phyloP scores from a whole-genome alignment of 2,888 invertebrate species.

The Pegoplata infirma region DNA sequence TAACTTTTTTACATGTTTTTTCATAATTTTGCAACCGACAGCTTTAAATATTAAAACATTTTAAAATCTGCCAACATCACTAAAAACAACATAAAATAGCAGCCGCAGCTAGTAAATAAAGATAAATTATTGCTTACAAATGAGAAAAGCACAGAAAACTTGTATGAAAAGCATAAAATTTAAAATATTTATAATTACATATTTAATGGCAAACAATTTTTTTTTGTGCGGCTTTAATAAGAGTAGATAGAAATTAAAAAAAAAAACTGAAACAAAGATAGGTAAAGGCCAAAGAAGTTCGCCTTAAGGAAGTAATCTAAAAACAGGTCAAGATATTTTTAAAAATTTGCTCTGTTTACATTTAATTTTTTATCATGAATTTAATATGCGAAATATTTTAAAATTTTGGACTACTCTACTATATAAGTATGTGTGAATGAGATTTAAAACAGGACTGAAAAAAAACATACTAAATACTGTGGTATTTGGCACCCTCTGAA shows the following conservation, averaged over 20 bases:
- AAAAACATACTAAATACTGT: neutral
- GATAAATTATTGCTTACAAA: constrained; percentile 23
- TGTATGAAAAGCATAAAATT: neutral
- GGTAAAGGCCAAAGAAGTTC: too few species aligned
- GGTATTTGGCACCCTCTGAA: neutral
- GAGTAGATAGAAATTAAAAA: too few species aligned
- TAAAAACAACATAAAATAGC: neutral
- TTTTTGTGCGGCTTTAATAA: too few species aligned
- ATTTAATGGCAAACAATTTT: neutral
- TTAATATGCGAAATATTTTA: too few species aligned
- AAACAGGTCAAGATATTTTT: too few species aligned
- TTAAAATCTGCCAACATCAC: neutral
- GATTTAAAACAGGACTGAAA: neutral
- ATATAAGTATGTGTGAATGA: neutral
- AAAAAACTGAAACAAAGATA: too few species aligned
- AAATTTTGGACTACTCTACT: too few species aligned
- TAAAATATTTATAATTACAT: constrained; percentile 1
- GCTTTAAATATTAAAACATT: neutral
- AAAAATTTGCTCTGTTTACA: too few species aligned
- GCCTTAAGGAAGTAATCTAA: too few species aligned
- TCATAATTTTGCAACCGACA: neutral
- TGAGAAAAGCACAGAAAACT: neutral
- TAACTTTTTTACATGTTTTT: neutral
- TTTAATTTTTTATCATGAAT: too few species aligned
- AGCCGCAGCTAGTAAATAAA: neutral